phyloP scores from a whole-genome alignment of 2,113 vertebrate species.

The Ia io region DNA sequence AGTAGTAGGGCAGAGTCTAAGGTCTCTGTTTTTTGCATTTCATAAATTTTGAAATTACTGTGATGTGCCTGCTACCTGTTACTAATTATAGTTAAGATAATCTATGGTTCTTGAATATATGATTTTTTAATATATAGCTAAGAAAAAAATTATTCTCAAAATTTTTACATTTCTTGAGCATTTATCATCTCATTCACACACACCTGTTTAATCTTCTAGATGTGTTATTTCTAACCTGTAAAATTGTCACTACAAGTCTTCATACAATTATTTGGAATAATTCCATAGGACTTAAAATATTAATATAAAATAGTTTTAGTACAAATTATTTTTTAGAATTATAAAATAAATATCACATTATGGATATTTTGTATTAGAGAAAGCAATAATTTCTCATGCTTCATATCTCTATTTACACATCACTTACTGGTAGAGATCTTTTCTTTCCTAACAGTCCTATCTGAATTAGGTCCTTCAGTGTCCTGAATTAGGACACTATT shows the following conservation, averaged over 20 bases:
- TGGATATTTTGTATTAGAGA: neutral
- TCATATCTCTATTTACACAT: neutral
- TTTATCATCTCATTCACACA: neutral
- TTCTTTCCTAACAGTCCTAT: neutral
- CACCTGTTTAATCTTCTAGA: neutral
- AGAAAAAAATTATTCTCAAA: neutral
- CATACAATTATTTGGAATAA: neutral
- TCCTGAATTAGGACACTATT: neutral
- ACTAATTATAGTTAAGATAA: neutral
- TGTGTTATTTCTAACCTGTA: neutral
- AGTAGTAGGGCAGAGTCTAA: neutral
- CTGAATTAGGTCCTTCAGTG: neutral
- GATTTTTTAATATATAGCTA: neutral
- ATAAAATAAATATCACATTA: neutral
- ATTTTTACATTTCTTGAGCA: neutral
- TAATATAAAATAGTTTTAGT: slow-evolving; percentile 9
- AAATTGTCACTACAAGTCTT: neutral
- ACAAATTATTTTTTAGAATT: neutral
- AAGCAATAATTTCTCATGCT: neutral
- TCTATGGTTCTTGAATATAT: neutral
- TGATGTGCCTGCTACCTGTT: neutral
- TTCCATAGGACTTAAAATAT: neutral
- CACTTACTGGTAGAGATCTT: neutral
- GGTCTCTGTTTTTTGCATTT: neutral
- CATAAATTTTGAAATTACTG: neutral